Percentiles rank a stretch among this genome's conserved stretches.
Evolutionary conservation across 2,888 invertebrate species (phyloP).

Genomic region (Rotaria macrura): DNA sequence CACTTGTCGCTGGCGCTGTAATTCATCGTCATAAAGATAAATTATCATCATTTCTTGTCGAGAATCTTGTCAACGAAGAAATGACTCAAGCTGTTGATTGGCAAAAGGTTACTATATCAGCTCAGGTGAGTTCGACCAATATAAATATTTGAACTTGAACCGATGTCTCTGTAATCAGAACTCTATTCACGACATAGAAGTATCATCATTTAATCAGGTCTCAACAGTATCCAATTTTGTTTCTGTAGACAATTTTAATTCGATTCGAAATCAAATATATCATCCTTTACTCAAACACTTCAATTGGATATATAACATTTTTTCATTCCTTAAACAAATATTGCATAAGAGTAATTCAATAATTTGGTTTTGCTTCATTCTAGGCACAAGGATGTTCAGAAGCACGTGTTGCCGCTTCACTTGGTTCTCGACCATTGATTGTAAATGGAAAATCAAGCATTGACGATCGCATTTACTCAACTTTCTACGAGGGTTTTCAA

Average conservation of each 20-base stretch:
- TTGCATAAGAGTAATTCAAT: not conserved
- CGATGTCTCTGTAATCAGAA: too few species aligned
- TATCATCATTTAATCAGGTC: too few species aligned
- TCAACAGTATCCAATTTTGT: too few species aligned
- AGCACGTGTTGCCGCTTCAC: not conserved
- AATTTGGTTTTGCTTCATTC: not conserved
- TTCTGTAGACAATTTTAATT: too few species aligned
- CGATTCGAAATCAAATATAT: too few species aligned
- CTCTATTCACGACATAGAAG: too few species aligned
- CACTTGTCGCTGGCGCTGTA: not conserved
- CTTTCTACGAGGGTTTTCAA: constrained; percentile 4
- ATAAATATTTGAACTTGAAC: too few species aligned
- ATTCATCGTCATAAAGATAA: not conserved
- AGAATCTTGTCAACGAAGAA: not conserved
- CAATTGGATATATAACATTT: too few species aligned
- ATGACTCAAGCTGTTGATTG: not conserved
- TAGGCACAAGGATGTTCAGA: not conserved
- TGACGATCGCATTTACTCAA: not conserved
- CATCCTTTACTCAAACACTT: not conserved
- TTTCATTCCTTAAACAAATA: too few species aligned
- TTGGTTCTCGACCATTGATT: not conserved
- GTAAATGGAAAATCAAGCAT: not conserved
- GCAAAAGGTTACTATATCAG: not conserved
- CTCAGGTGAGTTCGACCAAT: not conserved
- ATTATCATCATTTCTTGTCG: not conserved